phyloP scores from a whole-genome alignment of 2,888 invertebrate species.

The Ernsta delagoae region DNA sequence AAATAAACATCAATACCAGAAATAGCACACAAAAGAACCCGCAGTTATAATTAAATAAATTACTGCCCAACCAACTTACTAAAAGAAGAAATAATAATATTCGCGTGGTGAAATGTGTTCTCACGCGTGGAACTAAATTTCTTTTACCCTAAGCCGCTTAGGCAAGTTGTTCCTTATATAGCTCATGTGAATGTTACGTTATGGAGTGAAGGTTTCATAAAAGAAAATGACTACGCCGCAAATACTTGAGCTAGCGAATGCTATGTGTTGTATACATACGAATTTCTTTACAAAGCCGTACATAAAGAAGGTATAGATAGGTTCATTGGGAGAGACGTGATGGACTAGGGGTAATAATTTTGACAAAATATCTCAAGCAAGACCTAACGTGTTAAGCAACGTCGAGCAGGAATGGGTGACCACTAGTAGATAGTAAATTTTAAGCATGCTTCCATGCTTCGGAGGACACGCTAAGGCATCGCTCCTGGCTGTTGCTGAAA shows the following conservation, averaged over 20 bases:
- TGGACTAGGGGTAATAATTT: background rate
- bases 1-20: no score
- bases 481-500: no score
- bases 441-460: no score
- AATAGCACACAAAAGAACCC: background rate
- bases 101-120: conserved; percentile 6
- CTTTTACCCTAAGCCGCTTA: conserved; percentile 27
- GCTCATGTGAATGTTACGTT: conserved; percentile 7
- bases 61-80: background rate
- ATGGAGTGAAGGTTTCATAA: background rate
- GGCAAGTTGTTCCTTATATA: conserved; percentile 17
- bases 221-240: conserved; percentile 14
- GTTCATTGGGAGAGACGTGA: background rate
- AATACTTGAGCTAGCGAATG: conserved; percentile 5
- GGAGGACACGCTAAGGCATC: no score
- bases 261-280: background rate
- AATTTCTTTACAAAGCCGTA: background rate
- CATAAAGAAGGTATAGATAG: background rate
- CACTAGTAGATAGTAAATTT: no score
- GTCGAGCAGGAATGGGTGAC: no score
- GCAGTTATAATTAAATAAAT: background rate
- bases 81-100: background rate
- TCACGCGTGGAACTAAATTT: conserved; percentile 5
- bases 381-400: no score
- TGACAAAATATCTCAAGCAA: no score